phyloP scores from a whole-genome alignment of 2,888 invertebrate genomes.

The Timema podura region DNA sequence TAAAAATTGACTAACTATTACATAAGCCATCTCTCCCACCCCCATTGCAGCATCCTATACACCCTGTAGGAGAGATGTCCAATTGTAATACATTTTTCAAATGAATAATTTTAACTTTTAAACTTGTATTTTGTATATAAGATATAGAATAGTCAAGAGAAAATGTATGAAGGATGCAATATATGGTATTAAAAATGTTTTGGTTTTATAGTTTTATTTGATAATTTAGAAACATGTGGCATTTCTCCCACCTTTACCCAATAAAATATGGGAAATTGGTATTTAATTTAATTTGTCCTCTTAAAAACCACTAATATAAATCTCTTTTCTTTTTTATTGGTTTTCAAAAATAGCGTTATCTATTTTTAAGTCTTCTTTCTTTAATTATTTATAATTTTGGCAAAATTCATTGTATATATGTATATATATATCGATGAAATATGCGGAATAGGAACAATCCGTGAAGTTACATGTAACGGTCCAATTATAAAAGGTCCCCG shows the following conservation, averaged over 20 bases:
- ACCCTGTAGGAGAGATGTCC: conserved; percentile 9
- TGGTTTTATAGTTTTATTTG: not conserved
- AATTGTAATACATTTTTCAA: not conserved
- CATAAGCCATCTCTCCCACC: conserved; percentile 13
- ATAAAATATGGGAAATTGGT: not conserved
- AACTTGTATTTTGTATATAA: not conserved
- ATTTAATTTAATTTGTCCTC: no score
- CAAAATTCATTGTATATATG: no score
- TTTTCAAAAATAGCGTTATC: no score
- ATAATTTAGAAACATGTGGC: not conserved
- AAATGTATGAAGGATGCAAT: not conserved
- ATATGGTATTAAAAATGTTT: not conserved
- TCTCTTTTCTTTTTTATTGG: no score
- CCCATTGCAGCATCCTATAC: not conserved
- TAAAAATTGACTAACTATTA: not conserved
- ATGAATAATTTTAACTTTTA: not conserved
- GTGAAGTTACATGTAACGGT: no score
- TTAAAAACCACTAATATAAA: no score
- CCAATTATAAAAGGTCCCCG: no score
- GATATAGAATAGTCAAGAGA: no score
- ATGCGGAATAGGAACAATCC: no score
- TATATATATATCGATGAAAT: no score
- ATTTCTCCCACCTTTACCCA: conserved; percentile 1
- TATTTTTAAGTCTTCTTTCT: no score
- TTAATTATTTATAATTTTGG: no score